phyloP scores from a whole-genome alignment of 2,888 invertebrate genomes.

The Meiosimyza platycephala region DNA sequence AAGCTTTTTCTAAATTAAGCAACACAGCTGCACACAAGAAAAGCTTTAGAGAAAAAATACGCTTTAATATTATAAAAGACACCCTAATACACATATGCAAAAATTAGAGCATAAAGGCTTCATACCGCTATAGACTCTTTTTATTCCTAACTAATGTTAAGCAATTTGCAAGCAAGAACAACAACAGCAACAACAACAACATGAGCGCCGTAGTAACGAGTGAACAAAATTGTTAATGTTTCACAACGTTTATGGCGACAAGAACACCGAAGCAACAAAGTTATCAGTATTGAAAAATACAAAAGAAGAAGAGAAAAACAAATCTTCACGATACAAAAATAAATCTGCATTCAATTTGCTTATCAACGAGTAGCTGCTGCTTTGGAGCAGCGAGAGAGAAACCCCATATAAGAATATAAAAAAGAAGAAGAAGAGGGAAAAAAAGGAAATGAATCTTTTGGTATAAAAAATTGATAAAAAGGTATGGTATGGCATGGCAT shows the following conservation, averaged over 20 bases:
- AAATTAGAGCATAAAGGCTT: no score
- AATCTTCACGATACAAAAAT: constrained; percentile 22
- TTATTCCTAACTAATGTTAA: constrained; percentile 49
- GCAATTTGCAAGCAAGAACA: constrained; percentile 46
- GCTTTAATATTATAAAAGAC: no score
- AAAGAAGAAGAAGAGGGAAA: constrained; percentile 8
- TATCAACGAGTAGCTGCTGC: constrained; percentile 52
- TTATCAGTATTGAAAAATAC: constrained; percentile 32
- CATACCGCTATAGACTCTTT: constrained; percentile 9
- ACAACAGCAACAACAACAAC: constrained; percentile 24
- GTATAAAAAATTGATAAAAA: background rate
- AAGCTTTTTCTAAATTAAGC: no score
- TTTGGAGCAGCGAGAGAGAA: background rate
- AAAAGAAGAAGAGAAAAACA: constrained; percentile 1
- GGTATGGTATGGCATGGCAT: background rate
- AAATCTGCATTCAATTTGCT: constrained; percentile 63
- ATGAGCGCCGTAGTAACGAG: constrained; percentile 40
- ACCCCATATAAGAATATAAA: background rate
- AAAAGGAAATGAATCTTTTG: constrained; percentile 12
- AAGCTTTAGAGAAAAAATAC: no score
- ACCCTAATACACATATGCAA: no score
- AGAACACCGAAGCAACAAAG: constrained; percentile 23
- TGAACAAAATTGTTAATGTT: constrained; percentile 49
- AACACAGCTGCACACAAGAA: no score
- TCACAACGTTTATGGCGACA: constrained; percentile 35